Base-by-base conservation (phyloP, 2,797 vertebrate species). In the Sparus aurata region DNA sequence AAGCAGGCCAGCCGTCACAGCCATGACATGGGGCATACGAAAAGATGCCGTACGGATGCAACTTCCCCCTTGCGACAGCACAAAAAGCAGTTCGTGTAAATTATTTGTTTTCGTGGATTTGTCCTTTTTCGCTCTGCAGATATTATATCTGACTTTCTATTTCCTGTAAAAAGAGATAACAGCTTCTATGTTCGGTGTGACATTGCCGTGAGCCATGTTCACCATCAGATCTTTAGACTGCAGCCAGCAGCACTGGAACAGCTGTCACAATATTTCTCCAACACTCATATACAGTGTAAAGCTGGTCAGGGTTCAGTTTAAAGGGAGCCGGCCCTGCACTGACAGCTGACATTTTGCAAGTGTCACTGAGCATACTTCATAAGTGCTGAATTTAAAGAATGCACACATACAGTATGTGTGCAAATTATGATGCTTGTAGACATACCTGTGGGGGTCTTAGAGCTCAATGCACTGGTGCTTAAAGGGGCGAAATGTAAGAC, bases 261-360 rank as follows among this genome's bases (percentile, higher is more conserved):
- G 77, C 77, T 80, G 86, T 79, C 72, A 80, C 77, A 60, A 60
- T 76, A 73, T 88, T 79, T 62, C 80, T 68, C 30, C 54, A 75
- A 53, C 70, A 52, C 43, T 65, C 34, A 9, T 4, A 41, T 23
- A 54, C 22, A 50, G 63, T 55, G 22, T 75, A 38, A 82, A 54
- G 66, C 72, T 71, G 76, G 73, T 66, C 50, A 25, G 3, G 41
- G 34, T 77, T 80, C 52, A 43, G n/a, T 55, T 55, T 23, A 18
- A 67, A 75, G 25, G 12, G 12, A 46, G 15, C 25, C 47, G 16
- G 67, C 9, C 20, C 23, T 54, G 23, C 34, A 27, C 18, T 20
- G 41, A 58, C 11, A 71, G 38, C 53, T 68, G 53, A 53, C 47
- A 15, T 61, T 41, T 46, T 43, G 12, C n/a, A 38, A 41, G 47